Base-by-base conservation (phyloP, 1,140 invertebrate species). In the Batillaria attramentaria region DNA sequence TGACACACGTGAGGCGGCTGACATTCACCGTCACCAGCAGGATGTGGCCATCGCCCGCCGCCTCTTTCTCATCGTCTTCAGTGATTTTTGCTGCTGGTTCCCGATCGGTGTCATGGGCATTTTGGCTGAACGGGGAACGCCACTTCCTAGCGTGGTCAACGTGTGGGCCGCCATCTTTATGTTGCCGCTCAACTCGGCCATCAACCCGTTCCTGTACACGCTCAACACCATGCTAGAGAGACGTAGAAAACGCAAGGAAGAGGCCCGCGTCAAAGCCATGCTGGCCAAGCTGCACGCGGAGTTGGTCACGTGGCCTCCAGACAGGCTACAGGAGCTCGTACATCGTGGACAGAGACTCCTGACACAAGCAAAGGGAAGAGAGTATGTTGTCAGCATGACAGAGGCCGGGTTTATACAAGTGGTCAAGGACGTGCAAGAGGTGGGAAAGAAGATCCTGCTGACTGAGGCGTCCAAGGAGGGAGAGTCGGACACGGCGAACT, bases 171-270 rank as follows among this genome's bases (percentile, higher is more conserved):
- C 80, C 2, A 81, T 85, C 5, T 84, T 85, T 54, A 75, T 84
- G 39, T 54, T 84, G 28, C 83, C 84, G 1, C 54, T 81, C 8
- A 85, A 85, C 37, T 83, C 83, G 2, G 83, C 84, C 6, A 41
- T 85, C 10, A 85, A 85, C 33, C 84, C 84, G 0, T 80, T 86
- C 33, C 65, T 86, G 3, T 86, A 86, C 66, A 84, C 85, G 1
- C 46, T 65, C 13, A 79, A 79, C 54, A 35, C 66, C 18, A 33
- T 79, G 31, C 42, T 72, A 37, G 37, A 39, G 37, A 3, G 42
- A 24, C 28, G 37, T 35, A 41, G n/a, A 41, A 41, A 37, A 37
- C 33, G 37, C 10, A 69, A 24, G 20, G 35, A n/a, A 33, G 24
- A 41, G 66, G 66, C 6, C 6, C 39, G 10, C 20, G 35, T n/a